These are phyloP conservation scores for Sphyrna mokarran DNA, from an alignment of 2,113 vertebrate species.

Conservation along the genomic window DNA sequence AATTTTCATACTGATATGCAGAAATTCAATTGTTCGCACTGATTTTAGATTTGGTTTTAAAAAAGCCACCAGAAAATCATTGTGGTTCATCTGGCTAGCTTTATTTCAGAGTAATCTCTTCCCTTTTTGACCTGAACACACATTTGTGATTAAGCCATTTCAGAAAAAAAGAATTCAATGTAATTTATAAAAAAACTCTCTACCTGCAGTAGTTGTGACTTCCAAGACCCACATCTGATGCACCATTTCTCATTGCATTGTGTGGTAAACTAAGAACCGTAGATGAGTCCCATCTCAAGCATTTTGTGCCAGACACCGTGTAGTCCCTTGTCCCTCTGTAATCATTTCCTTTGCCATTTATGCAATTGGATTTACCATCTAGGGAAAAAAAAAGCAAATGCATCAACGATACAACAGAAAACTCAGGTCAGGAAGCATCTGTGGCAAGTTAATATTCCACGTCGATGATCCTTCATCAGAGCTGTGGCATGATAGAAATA, in stretches of 20 bases:
- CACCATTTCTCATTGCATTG: constrained; percentile 62
- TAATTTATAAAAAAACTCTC: not conserved
- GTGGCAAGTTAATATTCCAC: no score
- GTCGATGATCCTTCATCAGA: no score
- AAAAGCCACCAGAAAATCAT: not conserved
- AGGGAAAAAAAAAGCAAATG: constrained; percentile 34
- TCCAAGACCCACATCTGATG: constrained; percentile 64
- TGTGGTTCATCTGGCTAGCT: not conserved
- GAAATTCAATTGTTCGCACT: not conserved
- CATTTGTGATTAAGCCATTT: not conserved
- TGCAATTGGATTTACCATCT: constrained; percentile 59
- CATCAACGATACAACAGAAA: constrained; percentile 11
- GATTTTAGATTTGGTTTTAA: not conserved
- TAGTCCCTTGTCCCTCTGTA: constrained; percentile 68
- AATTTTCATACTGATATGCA: not conserved
- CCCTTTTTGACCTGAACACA: not conserved
- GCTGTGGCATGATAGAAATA: no score
- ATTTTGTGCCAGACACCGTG: constrained; percentile 63
- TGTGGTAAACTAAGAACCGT: constrained; percentile 54
- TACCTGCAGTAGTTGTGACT: constrained; percentile 87
- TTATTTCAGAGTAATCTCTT: not conserved
- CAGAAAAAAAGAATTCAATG: not conserved
- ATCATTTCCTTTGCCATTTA: constrained; percentile 54
- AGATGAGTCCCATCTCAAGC: constrained; percentile 72
- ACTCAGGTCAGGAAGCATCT: not conserved